Conservation (phyloP, 1,140 invertebrate species). For the Tribolium madens region DNA sequence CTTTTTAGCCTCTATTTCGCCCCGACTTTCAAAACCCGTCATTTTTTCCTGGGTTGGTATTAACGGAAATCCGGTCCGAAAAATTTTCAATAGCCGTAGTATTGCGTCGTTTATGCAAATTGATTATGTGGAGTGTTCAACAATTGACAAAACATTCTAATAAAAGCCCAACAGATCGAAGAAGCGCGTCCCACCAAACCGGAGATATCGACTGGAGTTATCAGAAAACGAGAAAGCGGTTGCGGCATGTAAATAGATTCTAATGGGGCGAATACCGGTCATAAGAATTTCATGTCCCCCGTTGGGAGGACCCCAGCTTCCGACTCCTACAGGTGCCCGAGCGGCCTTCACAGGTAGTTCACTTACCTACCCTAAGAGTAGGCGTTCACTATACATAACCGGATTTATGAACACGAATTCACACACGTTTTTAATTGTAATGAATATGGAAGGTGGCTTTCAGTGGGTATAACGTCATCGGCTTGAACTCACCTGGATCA, state of each 20-base stretch:
- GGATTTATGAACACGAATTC: slow-evolving; percentile 14
- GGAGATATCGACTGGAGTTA: neutral
- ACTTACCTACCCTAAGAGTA: slow-evolving; percentile 38
- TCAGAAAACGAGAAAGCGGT: slow-evolving; percentile 11
- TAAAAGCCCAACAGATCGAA: slow-evolving; percentile 15
- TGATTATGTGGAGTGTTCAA: slow-evolving; percentile 2
- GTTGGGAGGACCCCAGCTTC: neutral
- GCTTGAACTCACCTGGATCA: neutral
- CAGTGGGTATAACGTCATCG: neutral
- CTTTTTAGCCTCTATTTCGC: no score
- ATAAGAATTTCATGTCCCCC: neutral
- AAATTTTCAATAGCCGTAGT: neutral
- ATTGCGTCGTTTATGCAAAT: slow-evolving; percentile 11
- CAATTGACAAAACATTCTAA: slow-evolving; percentile 25
- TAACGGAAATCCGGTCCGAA: slow-evolving; percentile 18
- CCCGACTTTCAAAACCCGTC: no score
- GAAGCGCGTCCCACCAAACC: neutral
- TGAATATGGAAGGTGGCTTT: slow-evolving; percentile 23
- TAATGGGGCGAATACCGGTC: neutral
- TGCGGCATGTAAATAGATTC: slow-evolving; percentile 14
- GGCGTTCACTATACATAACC: slow-evolving; percentile 11
- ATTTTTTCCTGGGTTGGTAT: no score
- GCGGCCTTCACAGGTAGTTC: slow-evolving; percentile 31
- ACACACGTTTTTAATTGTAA: slow-evolving; percentile 27
- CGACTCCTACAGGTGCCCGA: slow-evolving; percentile 29